Conservation (phyloP, 1,140 invertebrate genomes). For the Mizuhopecten yessoensis region DNA sequence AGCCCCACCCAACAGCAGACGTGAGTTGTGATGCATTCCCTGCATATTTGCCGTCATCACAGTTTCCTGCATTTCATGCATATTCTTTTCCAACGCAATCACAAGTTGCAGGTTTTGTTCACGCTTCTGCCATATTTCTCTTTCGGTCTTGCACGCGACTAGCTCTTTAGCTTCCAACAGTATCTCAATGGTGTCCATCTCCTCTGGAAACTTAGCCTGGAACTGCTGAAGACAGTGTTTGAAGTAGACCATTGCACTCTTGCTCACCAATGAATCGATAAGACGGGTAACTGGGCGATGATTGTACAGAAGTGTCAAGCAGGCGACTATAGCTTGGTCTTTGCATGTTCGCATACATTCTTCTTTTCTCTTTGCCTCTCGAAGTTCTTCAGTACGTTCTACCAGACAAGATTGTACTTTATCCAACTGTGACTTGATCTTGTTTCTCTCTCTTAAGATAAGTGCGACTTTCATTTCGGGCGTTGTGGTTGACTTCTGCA, state of each 20-base stretch:
- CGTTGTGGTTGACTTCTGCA: not conserved
- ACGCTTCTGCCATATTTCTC: not conserved
- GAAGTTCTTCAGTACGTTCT: not conserved
- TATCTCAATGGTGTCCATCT: conserved; percentile 1
- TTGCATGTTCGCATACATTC: not conserved
- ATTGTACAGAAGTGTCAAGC: not conserved
- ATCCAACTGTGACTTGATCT: not conserved
- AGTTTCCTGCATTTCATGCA: not conserved
- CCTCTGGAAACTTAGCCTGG: not conserved
- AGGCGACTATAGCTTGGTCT: not conserved
- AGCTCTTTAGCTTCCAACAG: not conserved
- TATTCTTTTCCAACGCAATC: not conserved
- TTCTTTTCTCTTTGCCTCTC: not conserved
- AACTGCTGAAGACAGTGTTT: conserved; percentile 8
- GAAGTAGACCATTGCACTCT: not conserved
- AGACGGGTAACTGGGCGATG: not conserved
- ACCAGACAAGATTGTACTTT: not conserved
- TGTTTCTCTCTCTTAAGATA: not conserved
- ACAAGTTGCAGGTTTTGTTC: not conserved
- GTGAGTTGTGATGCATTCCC: not conserved
- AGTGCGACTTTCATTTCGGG: not conserved
- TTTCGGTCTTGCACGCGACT: not conserved
- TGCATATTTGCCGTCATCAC: not conserved
- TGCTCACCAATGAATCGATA: not conserved
- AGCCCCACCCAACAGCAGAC: not conserved